These are phyloP conservation scores for Tetraodon nigroviridis DNA, from an alignment of 2,113 vertebrate genomes.

Conservation along the genomic window DNA sequence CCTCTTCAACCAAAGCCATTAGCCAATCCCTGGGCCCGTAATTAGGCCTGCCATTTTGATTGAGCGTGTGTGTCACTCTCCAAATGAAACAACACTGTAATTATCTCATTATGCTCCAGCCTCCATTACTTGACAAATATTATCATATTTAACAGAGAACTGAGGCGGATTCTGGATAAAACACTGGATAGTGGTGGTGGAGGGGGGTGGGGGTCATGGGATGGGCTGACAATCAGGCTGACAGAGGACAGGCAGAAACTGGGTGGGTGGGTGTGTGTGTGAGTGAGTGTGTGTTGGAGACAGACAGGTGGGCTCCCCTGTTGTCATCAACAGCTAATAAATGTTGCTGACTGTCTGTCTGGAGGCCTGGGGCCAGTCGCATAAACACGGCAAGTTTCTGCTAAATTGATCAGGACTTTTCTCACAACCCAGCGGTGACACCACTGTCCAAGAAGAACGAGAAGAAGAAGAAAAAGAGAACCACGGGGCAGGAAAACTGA, in stretches of 20 bases:
- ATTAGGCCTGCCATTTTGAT: constrained; percentile 96
- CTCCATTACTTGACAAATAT: constrained; percentile 65
- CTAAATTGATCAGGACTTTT: not conserved
- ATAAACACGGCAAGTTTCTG: constrained; percentile 20
- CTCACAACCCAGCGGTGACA: not conserved
- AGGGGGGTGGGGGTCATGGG: constrained; percentile 7
- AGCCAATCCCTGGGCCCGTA: constrained; percentile 91
- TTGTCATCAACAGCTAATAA: constrained; percentile 50
- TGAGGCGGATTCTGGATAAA: constrained; percentile 40
- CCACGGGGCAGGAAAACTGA: too few species aligned
- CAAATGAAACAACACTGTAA: constrained; percentile 90
- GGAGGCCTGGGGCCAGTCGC: constrained; percentile 9
- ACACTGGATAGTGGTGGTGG: constrained; percentile 3
- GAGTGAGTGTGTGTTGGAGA: not conserved
- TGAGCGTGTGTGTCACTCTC: constrained; percentile 80
- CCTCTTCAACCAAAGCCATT: constrained; percentile 83
- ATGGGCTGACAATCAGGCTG: constrained; percentile 23
- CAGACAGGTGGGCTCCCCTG: constrained; percentile 18
- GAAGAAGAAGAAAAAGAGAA: too few species aligned
- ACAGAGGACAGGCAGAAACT: constrained; percentile 8
- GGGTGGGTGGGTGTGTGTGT: constrained; percentile 6
- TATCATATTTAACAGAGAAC: constrained; percentile 58
- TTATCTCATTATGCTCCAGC: constrained; percentile 86
- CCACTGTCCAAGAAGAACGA: too few species aligned
- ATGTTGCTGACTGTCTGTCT: constrained; percentile 22